These are phyloP conservation scores for Noctua fimbriata DNA, from an alignment of 2,888 invertebrate species.

Conservation along the genomic window DNA sequence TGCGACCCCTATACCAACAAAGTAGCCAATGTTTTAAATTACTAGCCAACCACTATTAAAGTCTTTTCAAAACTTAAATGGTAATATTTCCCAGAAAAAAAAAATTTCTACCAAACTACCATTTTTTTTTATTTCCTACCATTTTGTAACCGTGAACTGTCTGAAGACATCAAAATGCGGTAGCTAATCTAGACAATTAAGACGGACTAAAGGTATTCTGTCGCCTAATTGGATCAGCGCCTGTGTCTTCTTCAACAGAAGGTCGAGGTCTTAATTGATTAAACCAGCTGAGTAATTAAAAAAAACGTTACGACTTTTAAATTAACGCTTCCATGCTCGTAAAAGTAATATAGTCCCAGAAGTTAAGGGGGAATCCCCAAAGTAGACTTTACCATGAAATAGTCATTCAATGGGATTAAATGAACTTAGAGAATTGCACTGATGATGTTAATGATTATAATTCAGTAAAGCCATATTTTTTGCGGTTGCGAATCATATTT, in stretches of 20 bases:
- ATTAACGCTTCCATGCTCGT: slow-evolving; percentile 27
- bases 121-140: slow-evolving; percentile 9
- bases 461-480: background rate
- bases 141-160: slow-evolving; percentile 20
- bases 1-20: background rate
- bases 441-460: background rate
- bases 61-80: background rate
- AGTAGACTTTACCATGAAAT: background rate
- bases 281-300: slow-evolving; percentile 31
- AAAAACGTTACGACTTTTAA: slow-evolving; percentile 33
- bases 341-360: background rate
- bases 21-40: background rate
- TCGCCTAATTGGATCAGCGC: slow-evolving; percentile 51
- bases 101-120: slow-evolving; percentile 25
- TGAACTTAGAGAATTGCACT: background rate
- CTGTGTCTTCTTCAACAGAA: slow-evolving; percentile 32
- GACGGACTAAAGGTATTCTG: slow-evolving; percentile 34
- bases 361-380: background rate
- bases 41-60: background rate
- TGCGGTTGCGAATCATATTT: background rate
- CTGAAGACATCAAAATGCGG: slow-evolving; percentile 10
- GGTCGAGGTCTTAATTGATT: slow-evolving; percentile 42
- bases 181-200: slow-evolving; percentile 57
- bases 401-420: background rate
- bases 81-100: background rate